phyloP scores from a whole-genome alignment of 2,113 vertebrate genomes.

The Oncorhynchus nerka region DNA sequence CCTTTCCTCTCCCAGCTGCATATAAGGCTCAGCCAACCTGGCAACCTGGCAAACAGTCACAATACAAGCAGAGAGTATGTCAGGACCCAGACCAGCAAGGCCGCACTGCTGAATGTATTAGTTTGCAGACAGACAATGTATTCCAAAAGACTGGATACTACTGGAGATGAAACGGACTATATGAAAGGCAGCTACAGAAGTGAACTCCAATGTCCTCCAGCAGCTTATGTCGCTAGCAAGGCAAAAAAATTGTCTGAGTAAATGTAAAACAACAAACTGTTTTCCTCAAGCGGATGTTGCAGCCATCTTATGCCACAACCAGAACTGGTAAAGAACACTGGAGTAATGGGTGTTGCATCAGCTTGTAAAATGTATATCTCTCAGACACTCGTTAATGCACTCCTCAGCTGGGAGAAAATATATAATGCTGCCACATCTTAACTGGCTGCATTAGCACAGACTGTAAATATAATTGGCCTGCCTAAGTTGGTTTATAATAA shows the following conservation, averaged over 20 bases:
- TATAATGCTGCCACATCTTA: slow-evolving; percentile 18
- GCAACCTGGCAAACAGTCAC: background rate
- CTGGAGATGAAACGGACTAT: background rate
- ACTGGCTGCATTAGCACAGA: slow-evolving; percentile 36
- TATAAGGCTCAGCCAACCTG: background rate
- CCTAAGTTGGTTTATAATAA: slow-evolving; percentile 48
- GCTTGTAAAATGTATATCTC: slow-evolving; percentile 48
- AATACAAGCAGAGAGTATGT: background rate
- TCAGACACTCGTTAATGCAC: slow-evolving; percentile 42
- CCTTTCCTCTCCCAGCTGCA: background rate
- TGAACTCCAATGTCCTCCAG: slow-evolving; percentile 21
- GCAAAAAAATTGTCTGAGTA: background rate
- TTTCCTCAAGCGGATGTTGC: slow-evolving; percentile 22
- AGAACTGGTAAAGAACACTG: slow-evolving; percentile 28
- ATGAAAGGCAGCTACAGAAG: slow-evolving; percentile 9
- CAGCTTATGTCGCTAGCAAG: slow-evolving; percentile 27
- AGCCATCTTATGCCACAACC: slow-evolving; percentile 23
- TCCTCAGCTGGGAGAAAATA: slow-evolving; percentile 36
- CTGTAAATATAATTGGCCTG: slow-evolving; percentile 52
- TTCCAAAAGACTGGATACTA: slow-evolving; percentile 8
- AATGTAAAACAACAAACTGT: slow-evolving; percentile 5
- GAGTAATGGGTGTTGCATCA: slow-evolving; percentile 48
- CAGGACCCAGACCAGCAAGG: background rate
- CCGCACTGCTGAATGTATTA: background rate
- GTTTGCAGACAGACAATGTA: slow-evolving; percentile 3